These are phyloP conservation scores for Halictus ligatus DNA, from an alignment of 2,888 invertebrate genomes.

Conservation along the genomic window DNA sequence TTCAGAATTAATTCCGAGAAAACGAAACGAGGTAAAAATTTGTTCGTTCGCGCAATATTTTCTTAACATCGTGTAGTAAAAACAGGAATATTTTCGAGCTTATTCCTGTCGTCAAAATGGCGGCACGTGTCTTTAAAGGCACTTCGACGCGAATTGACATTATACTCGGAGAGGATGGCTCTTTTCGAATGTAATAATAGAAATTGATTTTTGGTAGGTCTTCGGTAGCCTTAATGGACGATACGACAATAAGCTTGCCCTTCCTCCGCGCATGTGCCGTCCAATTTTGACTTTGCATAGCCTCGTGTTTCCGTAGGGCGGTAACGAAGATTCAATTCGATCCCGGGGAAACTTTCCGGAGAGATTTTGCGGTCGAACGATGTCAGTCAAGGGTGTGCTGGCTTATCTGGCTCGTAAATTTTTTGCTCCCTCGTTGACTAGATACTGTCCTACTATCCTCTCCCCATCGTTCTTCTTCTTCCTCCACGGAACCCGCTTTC, in stretches of 20 bases:
- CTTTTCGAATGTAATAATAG: background rate
- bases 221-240: background rate
- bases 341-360: slow-evolving; percentile 14
- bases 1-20: no score
- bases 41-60: no score
- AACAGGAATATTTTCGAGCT: no score
- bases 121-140: background rate
- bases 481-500: slow-evolving; percentile 7
- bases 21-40: no score
- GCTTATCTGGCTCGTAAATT: slow-evolving; percentile 61
- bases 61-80: no score
- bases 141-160: background rate
- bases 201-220: background rate
- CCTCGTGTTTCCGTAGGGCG: background rate
- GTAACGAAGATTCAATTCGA: slow-evolving; percentile 44
- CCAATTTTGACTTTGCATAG: background rate
- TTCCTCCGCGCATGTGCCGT: background rate
- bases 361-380: slow-evolving; percentile 36
- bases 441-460: slow-evolving; percentile 26
- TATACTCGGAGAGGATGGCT: no score
- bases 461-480: background rate
- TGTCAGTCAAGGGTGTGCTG: slow-evolving; percentile 13
- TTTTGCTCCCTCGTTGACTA: slow-evolving; percentile 46
- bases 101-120: no score
- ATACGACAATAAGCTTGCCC: no score